Evolutionary conservation across 2,888 invertebrate genomes (phyloP), one percentile per base, ranked within the genome.

Genomic region (Amaurobius ferox): DNA sequence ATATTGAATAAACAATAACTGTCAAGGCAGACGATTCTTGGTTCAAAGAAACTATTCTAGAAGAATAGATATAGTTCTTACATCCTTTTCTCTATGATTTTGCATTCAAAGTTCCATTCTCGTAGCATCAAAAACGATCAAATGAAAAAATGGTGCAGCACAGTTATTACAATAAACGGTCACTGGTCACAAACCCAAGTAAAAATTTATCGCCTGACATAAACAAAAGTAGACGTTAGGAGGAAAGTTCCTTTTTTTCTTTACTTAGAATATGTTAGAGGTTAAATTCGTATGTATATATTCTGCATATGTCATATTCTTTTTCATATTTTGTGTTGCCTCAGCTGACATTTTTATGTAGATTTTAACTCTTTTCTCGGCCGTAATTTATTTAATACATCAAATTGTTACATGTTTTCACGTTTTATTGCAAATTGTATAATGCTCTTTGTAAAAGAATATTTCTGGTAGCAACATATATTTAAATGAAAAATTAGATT

Each of bases 151-250:
- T 32, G 11, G 32, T 11, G 61, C 2, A 55, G 32, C 19, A 30
- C 26, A 1, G 26, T 9, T n/a, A 66, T 32, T 66, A 19, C 19
- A 71, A 67, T 71, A 62, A 62, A 62, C 81, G 81, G 78, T 85
- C 72, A 77, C 72, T 76, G 81, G 78, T 85, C 72, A 77, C 72
- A 72, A 77, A 85, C 61, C 35, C 66, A 71, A 64, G 67, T 77
- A 85, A 85, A 85, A 85, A 85, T 77, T 85, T 77, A 77, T 85
- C 72, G 77, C 70, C 83, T 35, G 77, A 85, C 66, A 83, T 83
- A 77, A 81, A 81, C 81, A 81, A 81, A 40, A 70, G 74, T 76
- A 76, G 30, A 70, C 80, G 6, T 44, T 44, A 16, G 44, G 16
- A 16, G 44, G 44, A 44, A 44, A 44, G 44, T 44, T 44, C n/a